Conservation (phyloP, 1,140 invertebrate genomes). For the Drosophila orosa region DNA sequence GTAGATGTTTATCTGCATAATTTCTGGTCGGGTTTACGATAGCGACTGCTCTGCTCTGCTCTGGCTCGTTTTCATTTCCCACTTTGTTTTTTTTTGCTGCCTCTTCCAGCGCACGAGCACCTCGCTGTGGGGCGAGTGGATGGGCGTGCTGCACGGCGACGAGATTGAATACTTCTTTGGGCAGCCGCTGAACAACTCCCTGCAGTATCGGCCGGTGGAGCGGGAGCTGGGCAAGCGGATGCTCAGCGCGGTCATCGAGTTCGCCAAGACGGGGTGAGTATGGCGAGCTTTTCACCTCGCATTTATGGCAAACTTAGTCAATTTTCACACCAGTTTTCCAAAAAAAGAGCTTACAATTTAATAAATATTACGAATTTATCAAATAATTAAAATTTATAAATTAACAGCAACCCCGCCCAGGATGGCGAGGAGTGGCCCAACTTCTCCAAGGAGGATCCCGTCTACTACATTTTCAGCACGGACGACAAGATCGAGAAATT, state of each 20-base stretch:
- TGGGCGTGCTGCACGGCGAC: constrained; percentile 98
- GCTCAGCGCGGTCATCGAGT: constrained; percentile 93
- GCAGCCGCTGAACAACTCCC: constrained; percentile 93
- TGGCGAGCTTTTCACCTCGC: constrained; percentile 22
- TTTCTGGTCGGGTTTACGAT: constrained; percentile 76
- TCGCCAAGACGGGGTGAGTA: constrained; percentile 93
- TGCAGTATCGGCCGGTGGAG: constrained; percentile 92
- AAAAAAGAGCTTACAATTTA: constrained; percentile 25
- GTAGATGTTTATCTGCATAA: constrained; percentile 82
- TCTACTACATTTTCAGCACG: constrained; percentile 95
- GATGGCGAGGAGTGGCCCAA: constrained; percentile 94
- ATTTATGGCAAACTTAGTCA: constrained; percentile 33
- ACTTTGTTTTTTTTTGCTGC: constrained; percentile 1
- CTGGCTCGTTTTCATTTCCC: constrained; percentile 16
- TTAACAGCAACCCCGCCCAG: constrained; percentile 91
- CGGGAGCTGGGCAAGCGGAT: constrained; percentile 93
- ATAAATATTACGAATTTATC: neutral
- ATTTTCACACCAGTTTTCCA: constrained; percentile 3
- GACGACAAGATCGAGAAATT: constrained; percentile 85
- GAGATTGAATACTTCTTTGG: constrained; percentile 99
- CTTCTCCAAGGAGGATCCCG: constrained; percentile 92
- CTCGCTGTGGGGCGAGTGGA: constrained; percentile 97
- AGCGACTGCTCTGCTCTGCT: constrained; percentile 27
- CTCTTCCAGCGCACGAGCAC: constrained; percentile 92
- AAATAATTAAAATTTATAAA: too few relatives aligned